Base-by-base conservation (phyloP, 2,797 vertebrate species). In the Gorsachius magnificus region DNA sequence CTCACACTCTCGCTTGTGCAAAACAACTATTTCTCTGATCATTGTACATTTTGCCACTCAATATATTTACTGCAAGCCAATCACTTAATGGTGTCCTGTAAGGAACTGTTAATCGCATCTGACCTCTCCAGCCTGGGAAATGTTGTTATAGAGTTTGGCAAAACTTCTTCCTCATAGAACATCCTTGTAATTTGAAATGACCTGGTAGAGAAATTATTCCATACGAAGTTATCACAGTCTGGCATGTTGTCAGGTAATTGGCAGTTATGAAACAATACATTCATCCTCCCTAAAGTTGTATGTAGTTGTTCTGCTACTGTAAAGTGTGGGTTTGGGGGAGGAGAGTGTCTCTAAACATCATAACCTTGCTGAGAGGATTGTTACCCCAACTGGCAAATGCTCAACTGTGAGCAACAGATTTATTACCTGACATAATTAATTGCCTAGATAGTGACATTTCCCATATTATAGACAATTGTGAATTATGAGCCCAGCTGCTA, bases 381-480 rank as follows among this genome's bases (percentile, higher is more conserved):
- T 91, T 91, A 96, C 95, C 97, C 96, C 95, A 95, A 97, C 97
- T 97, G 97, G 95, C 96, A 97, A 97, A 97, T 83, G 94, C 97
- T 97, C 90, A 95, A 95, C 96, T 94, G 89, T 93, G 64, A 83
- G 95, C 97, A 96, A 98, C 98, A 98, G 98, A 98, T 98, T 98
- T 98, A 98, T 98, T 98, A 98, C 98, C 98, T 98, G 98, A 98
- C 98, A 98, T 98, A 98, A 98, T 98, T 99, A 99, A 99, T 99
- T 99, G 98, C 98, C 97, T 97, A 95, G 97, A 98, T 98, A 98
- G 98, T 99, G 99, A 98, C 98, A 99, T 99, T 98, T 99, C 98
- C 98, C 98, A 98, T 98, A 98, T 98, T 99, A 99, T 99, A 98
- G 98, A 99, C 98, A 99, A 98, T 98, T 95, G 98, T 99, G 99